Conservation (phyloP, 2,888 invertebrate genomes). For the Platycnemis pennipes region DNA sequence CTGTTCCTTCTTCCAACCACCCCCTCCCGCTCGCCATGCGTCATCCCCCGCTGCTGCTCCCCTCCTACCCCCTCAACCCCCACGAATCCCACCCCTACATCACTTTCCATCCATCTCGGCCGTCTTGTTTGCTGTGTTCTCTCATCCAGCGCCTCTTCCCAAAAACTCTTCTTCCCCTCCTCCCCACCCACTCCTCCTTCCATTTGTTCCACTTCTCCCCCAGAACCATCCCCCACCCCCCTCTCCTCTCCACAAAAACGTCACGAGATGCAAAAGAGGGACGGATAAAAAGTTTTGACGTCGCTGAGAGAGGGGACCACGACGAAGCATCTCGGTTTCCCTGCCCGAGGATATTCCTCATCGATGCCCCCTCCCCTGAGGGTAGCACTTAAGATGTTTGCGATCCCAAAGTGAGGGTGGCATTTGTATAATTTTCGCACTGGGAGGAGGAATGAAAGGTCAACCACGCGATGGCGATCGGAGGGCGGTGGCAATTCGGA, state of each 20-base stretch:
- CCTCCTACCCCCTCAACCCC: background rate
- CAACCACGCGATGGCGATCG: background rate
- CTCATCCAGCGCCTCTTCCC: background rate
- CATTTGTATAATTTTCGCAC: background rate
- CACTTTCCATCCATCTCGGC: slow-evolving; percentile 42
- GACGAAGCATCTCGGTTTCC: background rate
- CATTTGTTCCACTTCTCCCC: background rate
- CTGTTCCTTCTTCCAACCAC: background rate
- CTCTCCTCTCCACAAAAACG: background rate
- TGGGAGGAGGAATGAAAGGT: background rate
- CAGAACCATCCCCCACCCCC: background rate
- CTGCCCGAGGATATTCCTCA: background rate
- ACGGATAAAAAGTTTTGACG: background rate
- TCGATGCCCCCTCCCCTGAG: background rate
- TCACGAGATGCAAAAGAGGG: background rate
- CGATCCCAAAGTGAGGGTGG: background rate
- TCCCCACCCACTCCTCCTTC: background rate
- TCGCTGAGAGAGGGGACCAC: background rate
- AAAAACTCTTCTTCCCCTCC: background rate
- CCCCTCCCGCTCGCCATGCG: background rate
- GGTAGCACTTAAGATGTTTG: background rate
- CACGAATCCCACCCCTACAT: background rate
- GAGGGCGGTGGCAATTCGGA: background rate
- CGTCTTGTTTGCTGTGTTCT: slow-evolving; percentile 52
- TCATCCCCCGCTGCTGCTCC: background rate